Percentiles rank a stretch among this genome's conserved stretches.
Conservation (phyloP, 2,797 vertebrate species). For the Basileuterus tristriatus region DNA sequence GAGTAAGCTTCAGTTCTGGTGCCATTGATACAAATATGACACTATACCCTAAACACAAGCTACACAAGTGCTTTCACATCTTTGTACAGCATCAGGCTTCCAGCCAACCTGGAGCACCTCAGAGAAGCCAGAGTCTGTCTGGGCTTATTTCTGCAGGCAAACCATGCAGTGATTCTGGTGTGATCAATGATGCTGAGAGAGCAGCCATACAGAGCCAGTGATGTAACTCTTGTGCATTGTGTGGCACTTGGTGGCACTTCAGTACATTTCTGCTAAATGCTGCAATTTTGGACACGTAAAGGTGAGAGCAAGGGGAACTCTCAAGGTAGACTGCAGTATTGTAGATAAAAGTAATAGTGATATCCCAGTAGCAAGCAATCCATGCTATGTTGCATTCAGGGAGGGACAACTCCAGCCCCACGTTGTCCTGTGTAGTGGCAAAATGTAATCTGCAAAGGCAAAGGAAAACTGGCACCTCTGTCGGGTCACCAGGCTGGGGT, state of each 20-base stretch:
- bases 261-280: accelerated
- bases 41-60: not conserved
- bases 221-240: not conserved
- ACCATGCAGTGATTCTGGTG: not conserved
- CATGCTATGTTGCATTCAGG: not conserved
- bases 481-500: not conserved
- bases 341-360: not conserved
- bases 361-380: not conserved
- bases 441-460: not conserved
- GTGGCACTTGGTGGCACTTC: not conserved
- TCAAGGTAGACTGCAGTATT: not conserved
- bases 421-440: not conserved
- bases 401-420: not conserved
- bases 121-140: not conserved
- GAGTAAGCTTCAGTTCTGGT: not conserved
- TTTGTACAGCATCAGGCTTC: not conserved
- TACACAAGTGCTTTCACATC: not conserved
- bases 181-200: accelerated
- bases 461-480: not conserved
- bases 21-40: not conserved
- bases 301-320: not conserved
- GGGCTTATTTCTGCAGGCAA: not conserved
- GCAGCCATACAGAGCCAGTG: not conserved
- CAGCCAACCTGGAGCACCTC: not conserved
- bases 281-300: not conserved